Evolutionary conservation across 2,888 invertebrate genomes (phyloP).

Genomic region (Eilema caniola): DNA sequence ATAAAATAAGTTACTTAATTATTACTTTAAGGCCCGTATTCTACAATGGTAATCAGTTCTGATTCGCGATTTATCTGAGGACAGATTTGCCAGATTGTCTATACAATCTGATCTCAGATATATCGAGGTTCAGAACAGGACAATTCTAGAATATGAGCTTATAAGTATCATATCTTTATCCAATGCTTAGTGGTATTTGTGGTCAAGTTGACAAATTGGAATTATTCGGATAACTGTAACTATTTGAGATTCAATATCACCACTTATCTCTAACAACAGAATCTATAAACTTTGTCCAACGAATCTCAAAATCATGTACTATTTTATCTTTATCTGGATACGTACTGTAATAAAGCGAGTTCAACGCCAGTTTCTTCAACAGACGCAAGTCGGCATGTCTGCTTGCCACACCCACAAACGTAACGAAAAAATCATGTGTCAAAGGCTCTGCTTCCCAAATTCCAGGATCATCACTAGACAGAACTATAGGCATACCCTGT

Average conservation of each 20-base stretch:
- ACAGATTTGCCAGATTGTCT: too few relatives aligned
- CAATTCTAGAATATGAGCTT: too few relatives aligned
- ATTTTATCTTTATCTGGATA: conserved; percentile 71
- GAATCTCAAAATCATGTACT: conserved; percentile 74
- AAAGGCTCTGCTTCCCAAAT: conserved; percentile 91
- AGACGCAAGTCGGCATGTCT: conserved; percentile 89
- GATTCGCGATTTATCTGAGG: too few relatives aligned
- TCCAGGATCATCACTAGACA: conserved; percentile 93
- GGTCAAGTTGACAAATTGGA: not conserved
- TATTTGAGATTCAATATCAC: conserved; percentile 19
- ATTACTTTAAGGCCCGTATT: too few relatives aligned
- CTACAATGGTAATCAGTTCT: too few relatives aligned
- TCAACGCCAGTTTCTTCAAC: conserved; percentile 91
- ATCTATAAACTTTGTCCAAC: conserved; percentile 77
- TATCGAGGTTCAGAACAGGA: too few relatives aligned
- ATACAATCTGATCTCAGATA: too few relatives aligned
- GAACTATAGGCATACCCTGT: conserved; percentile 89
- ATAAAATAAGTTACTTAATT: not conserved
- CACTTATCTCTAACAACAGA: conserved; percentile 59
- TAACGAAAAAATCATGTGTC: conserved; percentile 91
- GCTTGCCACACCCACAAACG: conserved; percentile 92
- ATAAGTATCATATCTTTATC: not conserved
- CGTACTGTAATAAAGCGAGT: conserved; percentile 91
- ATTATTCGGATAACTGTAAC: not conserved
- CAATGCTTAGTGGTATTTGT: not conserved